Conservation (phyloP, 2,888 invertebrate species). For the Leptarthrus brevirostris region DNA sequence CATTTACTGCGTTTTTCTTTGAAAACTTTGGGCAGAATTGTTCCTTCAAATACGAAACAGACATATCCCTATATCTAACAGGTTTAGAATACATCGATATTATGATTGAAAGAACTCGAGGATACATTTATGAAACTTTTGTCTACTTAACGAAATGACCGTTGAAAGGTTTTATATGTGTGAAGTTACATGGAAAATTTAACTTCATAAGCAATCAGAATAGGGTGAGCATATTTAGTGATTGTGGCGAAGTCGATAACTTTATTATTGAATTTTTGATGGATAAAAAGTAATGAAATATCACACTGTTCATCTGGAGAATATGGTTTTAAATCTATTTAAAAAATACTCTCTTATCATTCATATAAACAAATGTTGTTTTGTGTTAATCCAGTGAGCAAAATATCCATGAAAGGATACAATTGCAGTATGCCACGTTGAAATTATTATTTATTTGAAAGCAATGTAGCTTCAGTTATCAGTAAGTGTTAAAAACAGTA, state of each 20-base stretch:
- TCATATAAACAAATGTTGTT: no score
- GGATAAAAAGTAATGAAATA: no score
- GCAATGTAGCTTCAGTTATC: no score
- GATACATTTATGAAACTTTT: neutral
- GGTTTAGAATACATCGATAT: neutral
- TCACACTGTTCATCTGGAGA: no score
- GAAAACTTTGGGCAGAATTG: neutral
- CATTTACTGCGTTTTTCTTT: slow-evolving; percentile 3
- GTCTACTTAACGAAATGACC: neutral
- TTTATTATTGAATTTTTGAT: slow-evolving; percentile 53
- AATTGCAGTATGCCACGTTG: no score
- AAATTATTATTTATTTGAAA: no score
- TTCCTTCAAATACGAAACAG: neutral
- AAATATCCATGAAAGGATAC: no score
- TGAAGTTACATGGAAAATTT: neutral
- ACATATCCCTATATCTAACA: neutral
- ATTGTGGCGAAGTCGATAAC: slow-evolving; percentile 53
- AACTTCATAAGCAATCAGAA: neutral
- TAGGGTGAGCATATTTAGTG: slow-evolving; percentile 22
- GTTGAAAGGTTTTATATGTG: no score
- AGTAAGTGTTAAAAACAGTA: no score
- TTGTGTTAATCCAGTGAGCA: no score
- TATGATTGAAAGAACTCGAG: neutral
- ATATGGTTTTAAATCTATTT: no score
- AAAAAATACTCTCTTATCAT: no score